phyloP scores from a whole-genome alignment of 2,888 invertebrate species.

The Perithous albicinctus region DNA sequence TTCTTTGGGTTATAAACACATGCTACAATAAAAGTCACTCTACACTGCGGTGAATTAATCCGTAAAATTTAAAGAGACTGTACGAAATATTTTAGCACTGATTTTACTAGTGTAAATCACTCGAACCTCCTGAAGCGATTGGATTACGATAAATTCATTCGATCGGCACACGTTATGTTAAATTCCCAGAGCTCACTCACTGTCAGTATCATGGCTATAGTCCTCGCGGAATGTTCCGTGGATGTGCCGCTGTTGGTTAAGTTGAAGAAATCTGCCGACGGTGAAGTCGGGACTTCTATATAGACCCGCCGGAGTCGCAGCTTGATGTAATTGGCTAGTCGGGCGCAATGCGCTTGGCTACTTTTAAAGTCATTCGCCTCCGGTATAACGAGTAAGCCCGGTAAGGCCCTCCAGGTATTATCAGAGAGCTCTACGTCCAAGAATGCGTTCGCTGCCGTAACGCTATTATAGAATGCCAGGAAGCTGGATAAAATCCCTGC shows the following conservation, averaged over 20 bases:
- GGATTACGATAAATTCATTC: constrained; percentile 5
- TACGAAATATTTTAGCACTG: too few relatives aligned
- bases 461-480: constrained; percentile 73
- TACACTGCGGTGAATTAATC: too few relatives aligned
- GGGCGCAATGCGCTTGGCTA: constrained; percentile 74
- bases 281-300: constrained; percentile 80
- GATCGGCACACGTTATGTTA: background rate
- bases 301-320: constrained; percentile 74
- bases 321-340: constrained; percentile 78
- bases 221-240: constrained; percentile 58
- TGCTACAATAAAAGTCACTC: too few relatives aligned
- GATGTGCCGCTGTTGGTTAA: constrained; percentile 76
- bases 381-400: constrained; percentile 75
- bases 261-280: constrained; percentile 79
- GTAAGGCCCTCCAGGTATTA: constrained; percentile 74
- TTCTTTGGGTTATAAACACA: too few relatives aligned
- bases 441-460: constrained; percentile 77
- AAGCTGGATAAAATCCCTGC: constrained; percentile 66
- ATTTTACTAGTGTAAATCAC: too few relatives aligned
- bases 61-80: too few relatives aligned
- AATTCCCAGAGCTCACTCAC: constrained; percentile 75
- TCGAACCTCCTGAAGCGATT: background rate
- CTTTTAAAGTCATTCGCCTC: constrained; percentile 81
- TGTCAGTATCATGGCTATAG: constrained; percentile 75
- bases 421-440: constrained; percentile 67